A percentile compares a stretch with the other conserved stretches of the same genome.
Conservation (phyloP, 1,140 invertebrate genomes). For the Parasteatoda tepidariorum region DNA sequence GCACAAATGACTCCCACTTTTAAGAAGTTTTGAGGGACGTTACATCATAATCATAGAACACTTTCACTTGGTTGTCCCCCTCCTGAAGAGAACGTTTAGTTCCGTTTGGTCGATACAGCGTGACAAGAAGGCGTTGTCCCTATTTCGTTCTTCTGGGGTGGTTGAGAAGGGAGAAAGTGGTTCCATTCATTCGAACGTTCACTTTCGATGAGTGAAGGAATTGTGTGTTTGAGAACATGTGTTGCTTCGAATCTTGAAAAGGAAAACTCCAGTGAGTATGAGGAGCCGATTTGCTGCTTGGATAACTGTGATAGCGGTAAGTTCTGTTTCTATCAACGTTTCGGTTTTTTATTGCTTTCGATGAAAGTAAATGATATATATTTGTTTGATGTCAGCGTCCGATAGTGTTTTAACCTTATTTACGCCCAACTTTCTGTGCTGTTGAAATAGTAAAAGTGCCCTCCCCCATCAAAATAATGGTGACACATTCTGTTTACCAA, state of each 20-base stretch:
- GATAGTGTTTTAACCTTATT: too few relatives aligned
- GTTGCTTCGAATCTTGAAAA: slow-evolving; percentile 7
- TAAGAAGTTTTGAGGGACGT: too few relatives aligned
- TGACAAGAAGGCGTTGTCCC: slow-evolving; percentile 34
- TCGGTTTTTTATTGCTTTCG: too few relatives aligned
- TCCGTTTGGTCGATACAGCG: slow-evolving; percentile 39
- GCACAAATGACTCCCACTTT: too few relatives aligned
- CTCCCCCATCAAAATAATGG: too few relatives aligned
- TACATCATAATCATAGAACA: neutral
- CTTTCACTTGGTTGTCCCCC: neutral
- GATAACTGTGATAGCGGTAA: slow-evolving; percentile 36
- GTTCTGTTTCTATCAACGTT: too few relatives aligned
- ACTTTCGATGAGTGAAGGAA: neutral
- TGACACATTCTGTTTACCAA: too few relatives aligned
- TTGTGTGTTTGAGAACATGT: slow-evolving; percentile 7
- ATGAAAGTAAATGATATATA: too few relatives aligned
- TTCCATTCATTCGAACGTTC: slow-evolving; percentile 1
- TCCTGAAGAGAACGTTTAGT: slow-evolving; percentile 31
- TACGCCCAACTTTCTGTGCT: too few relatives aligned
- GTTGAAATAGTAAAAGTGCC: too few relatives aligned
- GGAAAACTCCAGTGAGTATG: neutral
- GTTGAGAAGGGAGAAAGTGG: neutral
- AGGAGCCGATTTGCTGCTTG: slow-evolving; percentile 5
- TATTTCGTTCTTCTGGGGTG: slow-evolving; percentile 10
- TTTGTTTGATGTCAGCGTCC: too few relatives aligned